Percentiles rank a stretch among this genome's conserved stretches.
Conservation (phyloP, 2,888 invertebrate species). For the Magallana nippona region DNA sequence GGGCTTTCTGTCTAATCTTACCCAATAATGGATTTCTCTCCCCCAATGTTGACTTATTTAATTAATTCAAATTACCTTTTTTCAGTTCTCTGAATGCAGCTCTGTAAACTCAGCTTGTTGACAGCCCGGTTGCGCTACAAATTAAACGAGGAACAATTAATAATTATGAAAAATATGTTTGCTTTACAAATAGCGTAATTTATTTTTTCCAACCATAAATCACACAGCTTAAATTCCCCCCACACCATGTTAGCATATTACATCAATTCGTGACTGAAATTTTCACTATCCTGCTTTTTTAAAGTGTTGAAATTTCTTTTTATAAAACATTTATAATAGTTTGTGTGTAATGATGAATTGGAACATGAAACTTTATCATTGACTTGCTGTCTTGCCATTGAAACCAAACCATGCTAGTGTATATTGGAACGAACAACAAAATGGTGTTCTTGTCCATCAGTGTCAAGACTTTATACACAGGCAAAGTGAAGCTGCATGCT, state of each 20-base stretch:
- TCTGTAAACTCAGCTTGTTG: neutral
- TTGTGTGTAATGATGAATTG: neutral
- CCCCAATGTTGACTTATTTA: neutral
- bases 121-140: neutral
- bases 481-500: neutral
- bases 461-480: neutral
- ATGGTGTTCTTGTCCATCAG: conserved; percentile 21
- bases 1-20: no score
- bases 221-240: neutral
- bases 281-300: neutral
- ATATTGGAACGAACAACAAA: conserved; percentile 3
- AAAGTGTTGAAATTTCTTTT: neutral
- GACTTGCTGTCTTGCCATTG: neutral
- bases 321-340: neutral
- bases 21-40: neutral
- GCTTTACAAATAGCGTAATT: neutral
- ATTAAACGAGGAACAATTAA: neutral
- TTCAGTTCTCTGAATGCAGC: neutral
- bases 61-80: conserved; percentile 23
- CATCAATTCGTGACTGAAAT: neutral
- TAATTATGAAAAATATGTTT: neutral
- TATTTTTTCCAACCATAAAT: neutral
- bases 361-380: neutral
- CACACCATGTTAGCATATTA: neutral
- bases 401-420: conserved; percentile 2